Conservation (phyloP, 92 coral and sea anemone species). For the Actinernus sp. region DNA sequence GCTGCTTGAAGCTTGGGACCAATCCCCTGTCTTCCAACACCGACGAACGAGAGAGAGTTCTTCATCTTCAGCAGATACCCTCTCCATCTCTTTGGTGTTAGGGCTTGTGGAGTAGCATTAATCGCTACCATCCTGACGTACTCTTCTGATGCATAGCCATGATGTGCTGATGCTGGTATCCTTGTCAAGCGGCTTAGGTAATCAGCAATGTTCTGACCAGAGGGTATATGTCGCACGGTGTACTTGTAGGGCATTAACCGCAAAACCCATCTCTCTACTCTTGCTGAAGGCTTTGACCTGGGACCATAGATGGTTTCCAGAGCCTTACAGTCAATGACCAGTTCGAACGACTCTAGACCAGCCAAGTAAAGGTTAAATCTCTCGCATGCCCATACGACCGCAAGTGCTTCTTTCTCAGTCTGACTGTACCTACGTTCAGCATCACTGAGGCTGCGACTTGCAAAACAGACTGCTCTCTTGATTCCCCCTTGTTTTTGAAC, state of each 20-base stretch:
- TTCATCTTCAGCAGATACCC: slow-evolving; percentile 41
- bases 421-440: slow-evolving; percentile 67
- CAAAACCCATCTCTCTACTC: slow-evolving; percentile 70
- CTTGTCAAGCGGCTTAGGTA: slow-evolving; percentile 55
- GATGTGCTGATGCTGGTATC: too few relatives aligned
- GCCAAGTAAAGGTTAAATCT: slow-evolving; percentile 52
- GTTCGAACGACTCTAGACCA: slow-evolving; percentile 32
- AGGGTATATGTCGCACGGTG: too few relatives aligned
- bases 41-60: slow-evolving; percentile 34
- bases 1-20: slow-evolving; percentile 36
- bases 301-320: slow-evolving; percentile 15
- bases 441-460: slow-evolving; percentile 62
- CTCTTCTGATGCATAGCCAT: slow-evolving; percentile 32
- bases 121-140: slow-evolving; percentile 42
- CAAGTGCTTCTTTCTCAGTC: slow-evolving; percentile 68
- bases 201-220: slow-evolving; percentile 46
- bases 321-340: slow-evolving; percentile 55
- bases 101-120: slow-evolving; percentile 51
- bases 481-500: slow-evolving; percentile 57
- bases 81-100: slow-evolving; percentile 40
- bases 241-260: slow-evolving; percentile 59
- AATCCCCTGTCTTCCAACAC: slow-evolving; percentile 41
- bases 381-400: slow-evolving; percentile 60
- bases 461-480: slow-evolving; percentile 70
- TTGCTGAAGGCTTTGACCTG: slow-evolving; percentile 37